These are phyloP conservation scores for Turdus rufiventris DNA, from an alignment of 2,113 vertebrate genomes.

Conservation along the genomic window DNA sequence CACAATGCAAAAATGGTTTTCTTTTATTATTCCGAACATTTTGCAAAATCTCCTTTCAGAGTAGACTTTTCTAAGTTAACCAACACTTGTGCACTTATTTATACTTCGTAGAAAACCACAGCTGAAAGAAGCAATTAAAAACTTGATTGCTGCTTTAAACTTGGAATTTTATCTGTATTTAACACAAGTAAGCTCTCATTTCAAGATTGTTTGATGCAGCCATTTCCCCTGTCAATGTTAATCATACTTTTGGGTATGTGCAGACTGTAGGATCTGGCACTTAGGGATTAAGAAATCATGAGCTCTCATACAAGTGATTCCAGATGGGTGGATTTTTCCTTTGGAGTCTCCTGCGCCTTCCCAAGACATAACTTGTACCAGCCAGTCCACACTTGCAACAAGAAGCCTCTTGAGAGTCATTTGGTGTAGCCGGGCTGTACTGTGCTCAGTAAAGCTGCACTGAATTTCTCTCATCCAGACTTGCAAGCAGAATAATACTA, in stretches of 20 bases:
- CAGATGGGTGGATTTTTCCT: not conserved
- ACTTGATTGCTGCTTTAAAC: not conserved
- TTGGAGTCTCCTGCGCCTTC: not conserved
- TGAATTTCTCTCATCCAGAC: not conserved
- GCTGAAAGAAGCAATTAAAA: constrained; percentile 19
- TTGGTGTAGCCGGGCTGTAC: not conserved
- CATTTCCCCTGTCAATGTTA: not conserved
- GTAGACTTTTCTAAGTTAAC: constrained; percentile 28
- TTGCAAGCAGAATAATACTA: not conserved
- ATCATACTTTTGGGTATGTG: not conserved
- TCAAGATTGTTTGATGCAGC: not conserved
- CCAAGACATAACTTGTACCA: not conserved
- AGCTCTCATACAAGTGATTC: not conserved
- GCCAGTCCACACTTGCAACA: not conserved
- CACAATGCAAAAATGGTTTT: constrained; percentile 18
- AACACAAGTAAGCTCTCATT: not conserved
- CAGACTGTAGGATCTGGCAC: not conserved
- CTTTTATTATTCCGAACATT: constrained; percentile 30
- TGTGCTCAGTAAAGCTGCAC: not conserved
- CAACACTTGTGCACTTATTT: not conserved
- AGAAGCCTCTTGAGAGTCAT: rapidly evolving
- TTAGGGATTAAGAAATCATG: not conserved
- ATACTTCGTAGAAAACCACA: not conserved
- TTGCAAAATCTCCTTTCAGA: constrained; percentile 11
- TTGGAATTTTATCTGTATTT: not conserved